Base-by-base conservation (phyloP, 92 coral and sea anemone species). In the Blastomussa wellsi region DNA sequence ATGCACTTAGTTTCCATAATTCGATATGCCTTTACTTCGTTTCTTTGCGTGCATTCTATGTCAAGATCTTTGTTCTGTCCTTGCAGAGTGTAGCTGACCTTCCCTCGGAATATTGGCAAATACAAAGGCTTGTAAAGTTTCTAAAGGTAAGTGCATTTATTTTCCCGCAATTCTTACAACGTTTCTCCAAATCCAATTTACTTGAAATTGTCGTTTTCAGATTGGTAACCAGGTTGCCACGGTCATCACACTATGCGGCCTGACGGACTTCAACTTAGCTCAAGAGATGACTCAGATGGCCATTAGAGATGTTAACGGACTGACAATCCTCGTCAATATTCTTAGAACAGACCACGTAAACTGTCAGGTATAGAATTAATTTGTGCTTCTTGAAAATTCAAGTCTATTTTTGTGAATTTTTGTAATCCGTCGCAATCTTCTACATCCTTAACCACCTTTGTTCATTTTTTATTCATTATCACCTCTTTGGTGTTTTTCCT, bases 91-190 rank as follows among this genome's bases (percentile, higher is more conserved):
- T 92, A 1, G 95, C 98, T 42, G 98, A 95, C 39, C 92, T 95
- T 37, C 97, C 98, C 10, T 92, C 98, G 3, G 98, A 95, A 74
- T 95, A 84, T 71, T 95, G 98, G 98, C 98, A 95, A 84, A 95
- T 95, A 67, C 98, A 95, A 81, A 90, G 94, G 65, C 90, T 95
- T 52, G 86, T 95, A 22, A 94, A 88, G 87, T 95, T 90, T 83
- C 69, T 94, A 47, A 94, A 92, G 95, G 98, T 94, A 20, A 73
- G 84, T 2, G 1, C 6, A 44, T 29, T 33, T 29, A 8, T 19
- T 72, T 36, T 35, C 2, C 36, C 3, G 26, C 74, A 1, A 83
- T 26, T 42, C 35, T 11, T 22, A 47, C 55, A 77, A 12, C 28
- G 32, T 32, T 51, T n/a, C 31, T 35, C 19, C n/a, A 24, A 32